phyloP scores from a whole-genome alignment of 2,888 invertebrate genomes.

The Galeopsomyia nigrocyanea region DNA sequence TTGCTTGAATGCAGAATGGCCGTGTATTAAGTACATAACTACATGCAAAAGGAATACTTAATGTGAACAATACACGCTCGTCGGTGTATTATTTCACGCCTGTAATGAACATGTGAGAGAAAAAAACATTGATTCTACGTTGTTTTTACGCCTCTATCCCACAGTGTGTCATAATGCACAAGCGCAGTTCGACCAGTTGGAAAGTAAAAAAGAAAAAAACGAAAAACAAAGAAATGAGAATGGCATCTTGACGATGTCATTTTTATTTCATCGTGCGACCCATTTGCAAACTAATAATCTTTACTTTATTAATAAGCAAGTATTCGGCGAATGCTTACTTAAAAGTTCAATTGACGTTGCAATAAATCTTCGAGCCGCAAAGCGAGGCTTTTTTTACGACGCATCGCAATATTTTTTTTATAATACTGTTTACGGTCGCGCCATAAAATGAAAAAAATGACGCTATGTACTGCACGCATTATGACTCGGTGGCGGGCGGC shows the following conservation, averaged over 20 bases:
- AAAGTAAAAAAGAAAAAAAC: neutral
- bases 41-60: conserved; percentile 2
- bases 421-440: no score
- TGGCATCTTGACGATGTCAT: conserved; percentile 30
- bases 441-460: no score
- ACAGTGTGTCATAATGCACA: conserved; percentile 28
- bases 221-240: neutral
- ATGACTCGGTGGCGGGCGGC: no score
- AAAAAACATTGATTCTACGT: neutral
- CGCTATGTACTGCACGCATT: no score
- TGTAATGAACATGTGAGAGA: conserved; percentile 34
- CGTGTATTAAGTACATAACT: neutral
- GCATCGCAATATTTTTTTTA: no score
- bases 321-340: no score
- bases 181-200: conserved; percentile 4
- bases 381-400: no score
- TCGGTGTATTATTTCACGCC: conserved; percentile 21
- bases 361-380: no score
- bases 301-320: no score
- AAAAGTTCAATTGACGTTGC: no score
- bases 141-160: conserved; percentile 23
- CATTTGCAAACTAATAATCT: no score
- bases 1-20: no score
- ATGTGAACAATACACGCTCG: neutral
- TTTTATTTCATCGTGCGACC: conserved; percentile 24